Evolutionary conservation across 2,797 vertebrate species (phyloP), one percentile per base, ranked within the genome.

Genomic region (Falco peregrinus): DNA sequence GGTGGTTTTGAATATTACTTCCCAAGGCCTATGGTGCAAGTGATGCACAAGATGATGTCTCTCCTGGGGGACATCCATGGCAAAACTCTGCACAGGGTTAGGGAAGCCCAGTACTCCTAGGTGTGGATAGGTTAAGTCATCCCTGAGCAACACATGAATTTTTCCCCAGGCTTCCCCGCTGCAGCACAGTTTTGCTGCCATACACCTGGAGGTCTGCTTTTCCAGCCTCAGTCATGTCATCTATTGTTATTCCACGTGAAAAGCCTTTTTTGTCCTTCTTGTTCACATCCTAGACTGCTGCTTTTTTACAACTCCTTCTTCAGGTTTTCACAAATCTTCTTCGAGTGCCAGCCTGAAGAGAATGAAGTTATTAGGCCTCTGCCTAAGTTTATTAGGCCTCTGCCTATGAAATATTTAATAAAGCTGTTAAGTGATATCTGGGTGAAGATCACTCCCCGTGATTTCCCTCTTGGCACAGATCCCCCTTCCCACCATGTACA

Each of bases 171-270:
- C 39, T 90, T 82, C 13, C 16, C 39, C 3, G 4, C 15, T 5
- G 3, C 47, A 54, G 59, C 13, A 56, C 9, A 19, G 3, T 25
- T 81, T 85, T 57, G 10, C 18, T 65, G 59, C 56, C 5, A 21
- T 14, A n/a, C 4, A 39, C 14, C 8, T 37, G 28, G 25, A 80
- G 26, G 33, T 65, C 24, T 61, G 31, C 8, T 71, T 71, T 74
- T 59, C 41, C 37, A 78, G 31, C 5, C 22, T 64, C 45, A 29
- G 51, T 15, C 20, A 25, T 11, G 11, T 12, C 76, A 53, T 21
- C 0, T 10, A 45, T 33, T 4, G 1, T 39, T 78, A 75, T 35
- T 25, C 9, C 22, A 59, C 0, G 1, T 10, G 39, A 76, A 79
- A 50, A 56, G 5, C 6, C 24, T 65, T 81, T 70, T 89, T 31